Evolutionary conservation across 2,888 invertebrate genomes (phyloP).

Genomic region (Prosopocoilus inquinatus): DNA sequence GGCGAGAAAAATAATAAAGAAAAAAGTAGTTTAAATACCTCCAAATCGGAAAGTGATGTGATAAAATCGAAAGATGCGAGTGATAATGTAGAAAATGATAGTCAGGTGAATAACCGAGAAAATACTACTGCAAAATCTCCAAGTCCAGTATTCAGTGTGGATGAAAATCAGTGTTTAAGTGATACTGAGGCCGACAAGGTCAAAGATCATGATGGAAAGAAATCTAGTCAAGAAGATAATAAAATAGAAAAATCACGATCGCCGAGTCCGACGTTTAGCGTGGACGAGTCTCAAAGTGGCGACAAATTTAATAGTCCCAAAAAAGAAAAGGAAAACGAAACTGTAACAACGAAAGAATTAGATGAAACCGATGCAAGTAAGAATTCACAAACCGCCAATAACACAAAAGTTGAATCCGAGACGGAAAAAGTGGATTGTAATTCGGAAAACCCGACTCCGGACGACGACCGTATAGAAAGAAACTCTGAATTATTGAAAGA

Average conservation of each 20-base stretch:
- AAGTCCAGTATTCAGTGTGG: slow-evolving; percentile 10
- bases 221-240: background rate
- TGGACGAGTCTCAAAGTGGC: too few relatives aligned
- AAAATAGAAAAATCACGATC: background rate
- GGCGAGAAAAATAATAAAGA: background rate
- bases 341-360: background rate
- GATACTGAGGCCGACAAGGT: background rate
- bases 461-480: background rate
- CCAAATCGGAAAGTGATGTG: background rate
- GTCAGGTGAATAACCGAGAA: background rate
- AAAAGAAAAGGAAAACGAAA: background rate
- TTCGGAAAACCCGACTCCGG: background rate
- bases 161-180: background rate
- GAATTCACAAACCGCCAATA: background rate
- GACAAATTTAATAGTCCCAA: background rate
- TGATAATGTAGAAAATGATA: background rate
- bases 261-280: too few relatives aligned
- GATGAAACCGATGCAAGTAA: background rate
- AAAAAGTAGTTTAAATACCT: background rate
- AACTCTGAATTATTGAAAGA: background rate
- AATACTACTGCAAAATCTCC: slow-evolving; percentile 1
- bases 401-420: background rate
- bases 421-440: background rate
- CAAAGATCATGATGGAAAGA: slow-evolving; percentile 1
- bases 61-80: background rate